These are phyloP conservation scores for Sturnus vulgaris DNA, from an alignment of 2,113 vertebrate species.

Conservation along the genomic window DNA sequence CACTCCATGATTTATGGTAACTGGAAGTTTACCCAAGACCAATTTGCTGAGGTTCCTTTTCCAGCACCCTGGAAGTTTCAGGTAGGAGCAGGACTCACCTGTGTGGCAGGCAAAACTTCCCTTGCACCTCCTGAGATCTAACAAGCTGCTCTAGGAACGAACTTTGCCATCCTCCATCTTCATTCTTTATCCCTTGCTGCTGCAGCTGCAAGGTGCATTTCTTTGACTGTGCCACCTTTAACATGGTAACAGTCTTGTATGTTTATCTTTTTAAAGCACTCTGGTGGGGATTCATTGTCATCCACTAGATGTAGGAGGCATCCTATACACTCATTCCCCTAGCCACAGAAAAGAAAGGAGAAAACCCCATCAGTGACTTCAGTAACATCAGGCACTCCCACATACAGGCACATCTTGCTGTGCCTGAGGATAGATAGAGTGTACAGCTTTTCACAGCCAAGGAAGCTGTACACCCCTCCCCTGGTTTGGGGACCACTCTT, in stretches of 20 bases:
- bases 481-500: neutral
- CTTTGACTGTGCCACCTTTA: neutral
- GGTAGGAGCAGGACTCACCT: neutral
- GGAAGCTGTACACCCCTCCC: fast-evolving
- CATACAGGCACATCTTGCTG: neutral
- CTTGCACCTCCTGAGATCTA: neutral
- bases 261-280: neutral
- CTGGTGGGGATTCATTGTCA: neutral
- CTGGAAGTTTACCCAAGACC: neutral
- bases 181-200: neutral
- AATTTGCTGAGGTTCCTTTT: neutral
- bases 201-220: neutral
- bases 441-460: fast-evolving
- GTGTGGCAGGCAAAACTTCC: neutral
- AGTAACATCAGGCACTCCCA: neutral
- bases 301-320: neutral
- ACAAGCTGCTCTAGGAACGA: neutral
- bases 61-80: neutral
- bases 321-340: fast-evolving
- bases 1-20: neutral
- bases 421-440: neutral
- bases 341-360: neutral
- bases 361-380: neutral
- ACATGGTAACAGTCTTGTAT: neutral
- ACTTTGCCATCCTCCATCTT: neutral